These are phyloP conservation scores for Dufourea novaeangliae DNA, from an alignment of 1,140 invertebrate species.

Conservation along the genomic window DNA sequence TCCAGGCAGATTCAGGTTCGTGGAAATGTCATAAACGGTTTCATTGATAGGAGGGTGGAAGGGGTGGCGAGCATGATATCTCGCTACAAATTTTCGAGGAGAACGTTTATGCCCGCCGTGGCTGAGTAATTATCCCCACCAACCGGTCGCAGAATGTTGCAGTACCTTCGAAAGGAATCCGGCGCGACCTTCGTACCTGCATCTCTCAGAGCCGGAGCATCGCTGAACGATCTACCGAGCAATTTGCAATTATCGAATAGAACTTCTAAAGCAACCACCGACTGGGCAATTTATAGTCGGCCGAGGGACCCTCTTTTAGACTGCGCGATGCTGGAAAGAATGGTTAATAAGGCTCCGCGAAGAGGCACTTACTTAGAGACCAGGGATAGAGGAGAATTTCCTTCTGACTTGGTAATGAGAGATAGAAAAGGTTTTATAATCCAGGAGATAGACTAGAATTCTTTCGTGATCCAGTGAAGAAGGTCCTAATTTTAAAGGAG, in stretches of 20 bases:
- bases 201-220: too few species aligned
- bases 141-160: background rate
- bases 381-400: too few species aligned
- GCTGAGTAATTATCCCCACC: constrained; percentile 23
- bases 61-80: background rate
- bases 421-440: background rate
- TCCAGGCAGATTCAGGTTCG: too few species aligned
- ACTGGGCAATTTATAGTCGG: background rate
- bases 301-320: background rate
- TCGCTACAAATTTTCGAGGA: constrained; percentile 20
- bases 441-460: background rate
- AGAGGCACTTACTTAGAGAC: background rate
- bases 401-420: background rate
- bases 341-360: background rate
- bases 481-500: too few species aligned
- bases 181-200: constrained; percentile 11
- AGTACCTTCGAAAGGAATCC: constrained; percentile 16
- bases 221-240: constrained; percentile 18
- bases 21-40: constrained; percentile 7
- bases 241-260: constrained; percentile 38
- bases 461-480: too few species aligned
- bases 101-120: constrained; percentile 19
- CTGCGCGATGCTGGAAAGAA: background rate
- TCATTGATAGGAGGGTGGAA: background rate
- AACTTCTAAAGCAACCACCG: background rate